Evolutionary conservation across 2,888 invertebrate species (phyloP).

Genomic region (Emesis furor): DNA sequence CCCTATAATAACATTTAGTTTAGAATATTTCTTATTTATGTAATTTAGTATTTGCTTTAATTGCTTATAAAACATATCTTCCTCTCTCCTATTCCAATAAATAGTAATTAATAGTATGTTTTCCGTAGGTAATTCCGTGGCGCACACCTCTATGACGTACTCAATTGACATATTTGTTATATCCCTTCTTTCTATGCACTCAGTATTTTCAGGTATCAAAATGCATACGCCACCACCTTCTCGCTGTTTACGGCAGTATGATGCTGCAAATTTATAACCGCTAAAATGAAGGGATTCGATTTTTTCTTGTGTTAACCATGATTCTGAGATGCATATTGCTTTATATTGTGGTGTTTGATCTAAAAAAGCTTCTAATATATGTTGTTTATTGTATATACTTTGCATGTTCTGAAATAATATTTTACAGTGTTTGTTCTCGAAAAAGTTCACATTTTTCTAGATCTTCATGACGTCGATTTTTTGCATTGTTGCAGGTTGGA

Average conservation of each 20-base stretch:
- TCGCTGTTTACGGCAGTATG: conserved; percentile 41
- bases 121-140: conserved; percentile 41
- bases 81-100: conserved; percentile 58
- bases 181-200: conserved; percentile 47
- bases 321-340: conserved; percentile 51
- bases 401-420: conserved; percentile 60
- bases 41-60: conserved; percentile 38
- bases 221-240: conserved; percentile 64
- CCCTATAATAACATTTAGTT: neutral
- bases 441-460: too few species aligned
- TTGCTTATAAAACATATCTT: neutral
- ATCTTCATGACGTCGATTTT: too few species aligned
- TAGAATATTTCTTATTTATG: conserved; percentile 19
- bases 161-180: conserved; percentile 56
- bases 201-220: conserved; percentile 36
- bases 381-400: conserved; percentile 53
- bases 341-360: conserved; percentile 34
- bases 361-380: conserved; percentile 46
- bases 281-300: conserved; percentile 33
- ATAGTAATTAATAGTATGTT: conserved; percentile 56
- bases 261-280: conserved; percentile 37
- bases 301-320: conserved; percentile 50
- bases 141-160: conserved; percentile 61
- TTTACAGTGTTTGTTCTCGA: neutral
- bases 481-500: too few species aligned